Conservation (phyloP, 2,888 invertebrate genomes). For the Oligia latruncula region DNA sequence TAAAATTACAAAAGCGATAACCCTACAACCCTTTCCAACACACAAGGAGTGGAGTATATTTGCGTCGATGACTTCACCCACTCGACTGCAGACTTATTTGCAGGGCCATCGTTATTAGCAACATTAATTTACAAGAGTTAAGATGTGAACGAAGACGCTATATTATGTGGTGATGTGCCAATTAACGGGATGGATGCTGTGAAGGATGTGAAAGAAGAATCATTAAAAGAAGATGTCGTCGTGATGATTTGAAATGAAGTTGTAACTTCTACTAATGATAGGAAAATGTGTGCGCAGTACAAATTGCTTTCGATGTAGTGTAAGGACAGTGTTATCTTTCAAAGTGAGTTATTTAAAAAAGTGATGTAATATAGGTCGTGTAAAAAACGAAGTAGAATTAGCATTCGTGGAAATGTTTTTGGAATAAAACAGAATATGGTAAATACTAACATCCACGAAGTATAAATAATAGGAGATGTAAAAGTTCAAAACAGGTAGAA, state of each 20-base stretch:
- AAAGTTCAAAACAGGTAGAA: not conserved
- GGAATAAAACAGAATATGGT: not conserved
- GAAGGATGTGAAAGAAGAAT: slow-evolving; percentile 2
- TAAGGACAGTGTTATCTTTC: slow-evolving; percentile 15
- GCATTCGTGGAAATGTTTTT: not conserved
- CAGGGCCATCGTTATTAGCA: slow-evolving; percentile 72
- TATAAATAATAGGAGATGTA: not conserved
- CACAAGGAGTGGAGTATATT: slow-evolving; percentile 59
- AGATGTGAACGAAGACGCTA: slow-evolving; percentile 18
- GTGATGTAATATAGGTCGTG: not conserved
- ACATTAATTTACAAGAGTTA: slow-evolving; percentile 62
- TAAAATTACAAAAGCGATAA: slow-evolving; percentile 56
- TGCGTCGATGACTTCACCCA: slow-evolving; percentile 83
- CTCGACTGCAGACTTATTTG: slow-evolving; percentile 76
- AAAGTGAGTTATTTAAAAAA: slow-evolving; percentile 6
- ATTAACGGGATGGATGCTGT: slow-evolving; percentile 29
- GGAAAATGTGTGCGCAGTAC: not conserved
- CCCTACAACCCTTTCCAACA: slow-evolving; percentile 57
- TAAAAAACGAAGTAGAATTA: not conserved
- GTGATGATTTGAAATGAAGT: slow-evolving; percentile 14
- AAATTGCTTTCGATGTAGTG: not conserved
- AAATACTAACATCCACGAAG: not conserved
- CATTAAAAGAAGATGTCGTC: not conserved
- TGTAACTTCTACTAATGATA: slow-evolving; percentile 8
- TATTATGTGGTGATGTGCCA: slow-evolving; percentile 40